phyloP scores from a whole-genome alignment of 2,888 invertebrate species.

The Syritta pipiens region DNA sequence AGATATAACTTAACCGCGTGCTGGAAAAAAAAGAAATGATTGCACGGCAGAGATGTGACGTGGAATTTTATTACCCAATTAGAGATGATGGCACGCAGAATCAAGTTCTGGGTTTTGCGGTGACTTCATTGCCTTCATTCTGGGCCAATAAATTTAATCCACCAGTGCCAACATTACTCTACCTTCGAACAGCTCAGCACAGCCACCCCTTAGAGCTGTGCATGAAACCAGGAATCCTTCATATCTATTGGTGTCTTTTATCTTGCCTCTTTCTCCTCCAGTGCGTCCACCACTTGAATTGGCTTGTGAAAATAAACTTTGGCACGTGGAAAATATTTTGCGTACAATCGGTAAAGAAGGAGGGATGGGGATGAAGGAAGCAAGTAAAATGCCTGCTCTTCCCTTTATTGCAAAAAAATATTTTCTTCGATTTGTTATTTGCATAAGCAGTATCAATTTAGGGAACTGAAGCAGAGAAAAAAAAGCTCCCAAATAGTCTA shows the following conservation, averaged over 20 bases:
- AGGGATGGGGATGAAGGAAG: neutral
- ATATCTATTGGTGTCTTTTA: too few species aligned
- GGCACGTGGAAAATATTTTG: constrained; percentile 45
- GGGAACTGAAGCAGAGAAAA: neutral
- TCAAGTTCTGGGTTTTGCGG: constrained; percentile 66
- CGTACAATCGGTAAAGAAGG: constrained; percentile 7
- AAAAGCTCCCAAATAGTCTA: neutral
- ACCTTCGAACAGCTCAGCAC: constrained; percentile 11
- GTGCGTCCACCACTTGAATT: too few species aligned
- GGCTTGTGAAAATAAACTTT: constrained; percentile 60
- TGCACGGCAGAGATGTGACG: constrained; percentile 51
- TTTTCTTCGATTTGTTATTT: constrained; percentile 66
- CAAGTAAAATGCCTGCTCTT: constrained; percentile 17
- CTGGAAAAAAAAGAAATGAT: constrained; percentile 24
- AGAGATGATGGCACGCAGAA: constrained; percentile 66
- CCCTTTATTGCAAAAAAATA: constrained; percentile 61
- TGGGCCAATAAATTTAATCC: constrained; percentile 66
- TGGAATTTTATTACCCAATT: constrained; percentile 68
- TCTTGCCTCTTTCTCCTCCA: constrained; percentile 4
- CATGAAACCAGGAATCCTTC: too few species aligned
- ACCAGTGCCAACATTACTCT: constrained; percentile 59
- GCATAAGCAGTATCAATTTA: constrained; percentile 38
- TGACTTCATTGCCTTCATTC: constrained; percentile 68
- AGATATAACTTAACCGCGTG: constrained; percentile 41
- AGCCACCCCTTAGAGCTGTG: neutral